Evolutionary conservation across 2,113 vertebrate species (phyloP), one percentile per base, ranked within the genome.

Genomic region (Chinchilla lanigera): DNA sequence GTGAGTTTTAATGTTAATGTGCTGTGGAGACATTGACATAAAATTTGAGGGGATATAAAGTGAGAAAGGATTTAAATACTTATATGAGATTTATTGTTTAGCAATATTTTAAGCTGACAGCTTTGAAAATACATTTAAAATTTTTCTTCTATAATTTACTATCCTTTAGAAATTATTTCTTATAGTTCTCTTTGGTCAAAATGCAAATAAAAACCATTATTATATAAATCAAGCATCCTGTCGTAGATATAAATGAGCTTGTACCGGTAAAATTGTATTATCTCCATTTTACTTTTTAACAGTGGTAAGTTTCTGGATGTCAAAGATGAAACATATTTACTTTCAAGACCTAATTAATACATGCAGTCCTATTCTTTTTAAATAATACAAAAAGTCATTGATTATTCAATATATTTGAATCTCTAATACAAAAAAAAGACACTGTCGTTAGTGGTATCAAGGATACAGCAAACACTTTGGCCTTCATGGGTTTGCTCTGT

Each of bases 371-470:
- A 71, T 77, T 60, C 1, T 20, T 90, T 88, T 56, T 90, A 92
- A 69, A 75, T 41, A 85, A 65, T 41, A 52, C 1, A 71, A 54
- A 4, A 52, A 56, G 63, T 13, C 19, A 67, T 84, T 92, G 3
- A 84, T 90, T 87, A 61, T 84, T 41, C 93, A 94, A 78, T 85
- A 82, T 86, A 71, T 77, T 84, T 97, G 26, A 93, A 52, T 80
- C 2, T 90, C 30, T 89, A 50, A 26, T 92, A 2, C 67, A 73
- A 47, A 54, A 54, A 50, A 63, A 1, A 69, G 11, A 80, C 0
- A 63, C 1, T 89, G 1, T 90, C 65, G 17, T 86, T 41, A 85
- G 17, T 71, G 60, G 80, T 12, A 26, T 0, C 35, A 11, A 8
- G 20, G 4, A 63, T 26, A 20, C 1, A 86, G 41, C 26, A 69